These are phyloP conservation scores for Drosophila ezoana DNA, from an alignment of 2,888 invertebrate genomes.

Conservation along the genomic window DNA sequence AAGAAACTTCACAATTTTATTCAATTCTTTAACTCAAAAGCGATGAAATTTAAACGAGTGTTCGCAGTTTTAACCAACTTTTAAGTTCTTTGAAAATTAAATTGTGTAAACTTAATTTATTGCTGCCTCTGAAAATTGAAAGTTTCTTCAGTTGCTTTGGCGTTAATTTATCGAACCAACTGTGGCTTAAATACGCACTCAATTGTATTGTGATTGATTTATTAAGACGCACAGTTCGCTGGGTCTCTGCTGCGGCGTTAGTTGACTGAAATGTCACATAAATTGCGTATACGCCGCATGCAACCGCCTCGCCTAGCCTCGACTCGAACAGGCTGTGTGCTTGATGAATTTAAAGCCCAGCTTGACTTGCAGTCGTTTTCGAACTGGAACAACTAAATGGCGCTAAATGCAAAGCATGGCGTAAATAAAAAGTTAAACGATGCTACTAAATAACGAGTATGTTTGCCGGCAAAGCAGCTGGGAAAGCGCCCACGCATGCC, in stretches of 20 bases:
- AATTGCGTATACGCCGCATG: slow-evolving; percentile 56
- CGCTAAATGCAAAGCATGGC: slow-evolving; percentile 66
- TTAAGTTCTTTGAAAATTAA: too few species aligned
- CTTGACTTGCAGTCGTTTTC: slow-evolving; percentile 13
- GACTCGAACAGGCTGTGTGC: slow-evolving; percentile 6
- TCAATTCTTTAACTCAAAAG: too few species aligned
- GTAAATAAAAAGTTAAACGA: slow-evolving; percentile 69
- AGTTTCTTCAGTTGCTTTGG: neutral
- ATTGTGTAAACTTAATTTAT: neutral
- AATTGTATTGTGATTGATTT: slow-evolving; percentile 35
- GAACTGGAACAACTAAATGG: slow-evolving; percentile 63
- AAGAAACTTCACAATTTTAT: too few species aligned
- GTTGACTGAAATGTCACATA: slow-evolving; percentile 46
- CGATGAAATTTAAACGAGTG: neutral
- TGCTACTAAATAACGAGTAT: slow-evolving; percentile 68
- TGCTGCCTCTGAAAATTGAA: neutral
- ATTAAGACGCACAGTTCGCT: slow-evolving; percentile 9
- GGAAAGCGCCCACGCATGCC: slow-evolving; percentile 57
- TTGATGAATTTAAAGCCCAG: slow-evolving; percentile 68
- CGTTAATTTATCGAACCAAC: slow-evolving; percentile 19
- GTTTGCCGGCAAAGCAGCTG: slow-evolving; percentile 45
- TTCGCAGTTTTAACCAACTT: too few species aligned
- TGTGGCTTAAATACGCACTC: slow-evolving; percentile 12
- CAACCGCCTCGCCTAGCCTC: too few species aligned
- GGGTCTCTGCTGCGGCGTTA: slow-evolving; percentile 25